Conservation (phyloP, 92 coral and sea anemone genomes). For the Palythoa grandis region DNA sequence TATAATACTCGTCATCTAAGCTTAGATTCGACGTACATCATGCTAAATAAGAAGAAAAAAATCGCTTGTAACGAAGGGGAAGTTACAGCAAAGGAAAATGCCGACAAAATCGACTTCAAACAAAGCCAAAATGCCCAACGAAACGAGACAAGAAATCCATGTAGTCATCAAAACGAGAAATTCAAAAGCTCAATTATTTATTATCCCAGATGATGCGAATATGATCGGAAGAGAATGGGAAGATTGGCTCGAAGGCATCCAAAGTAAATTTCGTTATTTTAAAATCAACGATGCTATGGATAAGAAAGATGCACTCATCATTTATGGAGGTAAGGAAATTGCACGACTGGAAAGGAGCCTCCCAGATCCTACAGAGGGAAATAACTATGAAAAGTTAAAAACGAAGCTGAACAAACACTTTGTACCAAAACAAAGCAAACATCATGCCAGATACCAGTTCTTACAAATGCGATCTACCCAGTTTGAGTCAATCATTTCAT, state of each 20-base stretch:
- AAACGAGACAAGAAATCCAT: no score
- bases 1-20: no score
- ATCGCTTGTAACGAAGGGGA: no score
- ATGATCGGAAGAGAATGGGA: neutral
- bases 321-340: neutral
- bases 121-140: no score
- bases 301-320: neutral
- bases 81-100: no score
- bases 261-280: neutral
- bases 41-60: no score
- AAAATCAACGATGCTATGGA: neutral
- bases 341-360: neutral
- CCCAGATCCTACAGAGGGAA: neutral
- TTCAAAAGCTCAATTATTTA: no score
- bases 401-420: constrained; percentile 51
- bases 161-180: no score
- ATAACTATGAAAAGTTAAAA: neutral
- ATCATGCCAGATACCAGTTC: constrained; percentile 48
- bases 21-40: no score
- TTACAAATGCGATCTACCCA: constrained; percentile 31
- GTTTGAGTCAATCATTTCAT: constrained; percentile 13
- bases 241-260: neutral
- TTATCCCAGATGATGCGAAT: no score
- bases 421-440: constrained; percentile 54
- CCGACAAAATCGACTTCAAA: no score